phyloP scores from a whole-genome alignment of 2,113 vertebrate species.

The Panthera uncia region DNA sequence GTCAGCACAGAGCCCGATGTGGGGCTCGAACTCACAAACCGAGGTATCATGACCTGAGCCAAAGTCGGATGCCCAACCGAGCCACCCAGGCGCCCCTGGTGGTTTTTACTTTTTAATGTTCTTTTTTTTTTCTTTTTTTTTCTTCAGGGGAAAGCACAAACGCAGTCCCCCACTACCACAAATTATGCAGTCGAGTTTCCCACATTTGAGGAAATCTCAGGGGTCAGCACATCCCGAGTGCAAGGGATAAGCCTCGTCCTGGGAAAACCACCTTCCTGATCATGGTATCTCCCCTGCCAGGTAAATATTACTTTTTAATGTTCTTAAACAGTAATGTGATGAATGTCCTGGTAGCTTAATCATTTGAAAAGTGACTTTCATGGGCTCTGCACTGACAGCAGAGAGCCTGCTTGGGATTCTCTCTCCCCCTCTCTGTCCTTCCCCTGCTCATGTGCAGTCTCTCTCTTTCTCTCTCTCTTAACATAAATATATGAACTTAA shows the following conservation, averaged over 20 bases:
- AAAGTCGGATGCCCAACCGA: too few species aligned
- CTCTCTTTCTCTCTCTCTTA: too few species aligned
- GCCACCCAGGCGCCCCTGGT: too few species aligned
- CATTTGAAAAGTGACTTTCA: constrained; percentile 22
- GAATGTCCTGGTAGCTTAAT: neutral
- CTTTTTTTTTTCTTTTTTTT: neutral
- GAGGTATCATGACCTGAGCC: too few species aligned
- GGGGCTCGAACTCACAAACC: too few species aligned
- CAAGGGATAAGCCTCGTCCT: neutral
- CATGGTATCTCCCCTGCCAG: neutral
- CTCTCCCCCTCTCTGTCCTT: too few species aligned
- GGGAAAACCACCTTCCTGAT: neutral
- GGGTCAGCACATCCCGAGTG: neutral
- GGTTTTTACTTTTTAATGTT: neutral
- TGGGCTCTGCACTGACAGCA: neutral
- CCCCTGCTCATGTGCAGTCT: too few species aligned
- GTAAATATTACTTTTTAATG: neutral
- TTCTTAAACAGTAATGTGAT: neutral
- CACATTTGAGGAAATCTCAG: neutral
- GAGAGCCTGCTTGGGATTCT: too few species aligned
- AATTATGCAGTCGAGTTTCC: neutral
- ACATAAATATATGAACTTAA: neutral
- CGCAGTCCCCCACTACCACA: neutral
- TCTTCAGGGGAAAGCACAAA: neutral
- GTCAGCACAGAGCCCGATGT: too few species aligned